Conservation (phyloP, 2,797 vertebrate species). For the Neosilurus mollespiculum region DNA sequence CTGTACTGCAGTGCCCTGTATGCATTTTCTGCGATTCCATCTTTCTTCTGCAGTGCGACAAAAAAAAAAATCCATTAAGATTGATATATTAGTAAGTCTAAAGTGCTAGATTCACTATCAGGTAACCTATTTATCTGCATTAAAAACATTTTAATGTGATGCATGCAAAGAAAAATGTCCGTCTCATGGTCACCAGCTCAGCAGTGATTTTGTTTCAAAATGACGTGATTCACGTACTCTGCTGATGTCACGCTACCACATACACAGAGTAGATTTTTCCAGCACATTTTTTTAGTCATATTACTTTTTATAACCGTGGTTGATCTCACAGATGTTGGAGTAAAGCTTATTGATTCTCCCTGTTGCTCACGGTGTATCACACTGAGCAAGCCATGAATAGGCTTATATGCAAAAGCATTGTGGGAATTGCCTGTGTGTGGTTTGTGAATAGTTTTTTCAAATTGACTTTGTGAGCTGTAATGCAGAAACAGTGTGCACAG, state of each 20-base stretch:
- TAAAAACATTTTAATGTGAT: not conserved
- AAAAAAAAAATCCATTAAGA: slow-evolving; percentile 19
- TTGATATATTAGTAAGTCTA: not conserved
- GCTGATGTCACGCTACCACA: not conserved
- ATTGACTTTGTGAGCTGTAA: not conserved
- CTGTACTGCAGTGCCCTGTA: slow-evolving; percentile 17
- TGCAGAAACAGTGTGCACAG: not conserved
- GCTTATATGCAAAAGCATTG: slow-evolving; percentile 6
- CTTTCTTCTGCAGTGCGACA: slow-evolving; percentile 30
- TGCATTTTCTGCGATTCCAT: slow-evolving; percentile 22
- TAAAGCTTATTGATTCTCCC: slow-evolving; percentile 20
- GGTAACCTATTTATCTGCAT: not conserved
- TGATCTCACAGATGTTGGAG: slow-evolving; percentile 3
- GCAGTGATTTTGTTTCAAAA: not conserved
- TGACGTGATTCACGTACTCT: not conserved
- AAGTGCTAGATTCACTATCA: not conserved
- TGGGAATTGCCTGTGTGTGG: not conserved
- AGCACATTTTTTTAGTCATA: not conserved
- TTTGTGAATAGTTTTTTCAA: slow-evolving; percentile 12
- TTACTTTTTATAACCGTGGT: slow-evolving; percentile 4
- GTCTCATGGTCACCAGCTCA: not conserved
- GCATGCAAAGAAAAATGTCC: not conserved
- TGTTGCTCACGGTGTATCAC: slow-evolving; percentile 5
- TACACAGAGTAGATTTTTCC: not conserved
- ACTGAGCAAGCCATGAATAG: not conserved